Percentiles rank a stretch among this genome's conserved stretches.
Conservation (phyloP, 2,113 vertebrate genomes). For the Microtus pennsylvanicus region DNA sequence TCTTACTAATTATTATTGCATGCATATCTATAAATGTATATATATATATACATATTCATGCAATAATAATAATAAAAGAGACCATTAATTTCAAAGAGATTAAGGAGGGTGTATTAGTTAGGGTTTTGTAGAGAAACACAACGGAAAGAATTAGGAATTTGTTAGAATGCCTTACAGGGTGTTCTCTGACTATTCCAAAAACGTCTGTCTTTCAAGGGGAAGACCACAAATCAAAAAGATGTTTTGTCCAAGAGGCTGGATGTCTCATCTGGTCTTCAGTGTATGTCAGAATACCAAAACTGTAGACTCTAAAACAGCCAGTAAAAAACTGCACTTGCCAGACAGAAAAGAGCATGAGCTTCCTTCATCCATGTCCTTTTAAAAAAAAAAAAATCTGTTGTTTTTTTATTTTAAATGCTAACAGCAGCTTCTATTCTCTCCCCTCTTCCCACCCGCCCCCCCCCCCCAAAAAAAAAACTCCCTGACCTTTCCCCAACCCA, state of each 20-base stretch:
- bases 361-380: neutral
- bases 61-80: neutral
- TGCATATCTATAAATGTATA: no score
- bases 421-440: no score
- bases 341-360: neutral
- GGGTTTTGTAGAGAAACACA: neutral
- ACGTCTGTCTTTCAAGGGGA: neutral
- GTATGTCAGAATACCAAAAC: neutral
- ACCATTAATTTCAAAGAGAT: neutral
- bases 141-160: neutral
- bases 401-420: no score
- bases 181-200: neutral
- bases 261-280: neutral
- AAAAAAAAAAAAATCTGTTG: no score
- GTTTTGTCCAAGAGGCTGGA: neutral
- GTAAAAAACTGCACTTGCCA: neutral
- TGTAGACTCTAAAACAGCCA: neutral
- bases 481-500: no score
- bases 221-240: neutral
- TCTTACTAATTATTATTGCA: no score
- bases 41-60: neutral
- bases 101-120: neutral
- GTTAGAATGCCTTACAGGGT: neutral
- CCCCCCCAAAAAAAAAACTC: no score
- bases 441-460: no score